Evolutionary conservation across 2,888 invertebrate species (phyloP).

Genomic region (Drosophila mettleri): DNA sequence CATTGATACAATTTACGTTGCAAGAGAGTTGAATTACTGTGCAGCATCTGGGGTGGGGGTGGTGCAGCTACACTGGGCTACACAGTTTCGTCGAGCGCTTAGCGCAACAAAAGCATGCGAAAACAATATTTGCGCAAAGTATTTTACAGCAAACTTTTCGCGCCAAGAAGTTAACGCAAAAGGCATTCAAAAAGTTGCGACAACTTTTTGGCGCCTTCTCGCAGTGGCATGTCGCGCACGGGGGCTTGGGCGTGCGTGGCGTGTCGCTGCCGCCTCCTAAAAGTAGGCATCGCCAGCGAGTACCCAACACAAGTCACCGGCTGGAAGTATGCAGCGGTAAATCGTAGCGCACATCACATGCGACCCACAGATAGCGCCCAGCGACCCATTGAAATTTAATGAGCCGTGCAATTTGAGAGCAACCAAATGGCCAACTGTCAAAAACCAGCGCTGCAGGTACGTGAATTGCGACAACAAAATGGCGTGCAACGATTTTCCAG

Average conservation of each 20-base stretch:
- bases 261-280: constrained; percentile 29
- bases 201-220: constrained; percentile 60
- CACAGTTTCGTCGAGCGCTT: constrained; percentile 57
- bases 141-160: constrained; percentile 75
- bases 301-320: constrained; percentile 22
- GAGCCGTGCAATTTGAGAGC: constrained; percentile 63
- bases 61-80: constrained; percentile 6
- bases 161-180: constrained; percentile 74
- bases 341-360: constrained; percentile 23
- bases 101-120: constrained; percentile 75
- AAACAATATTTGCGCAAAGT: constrained; percentile 79
- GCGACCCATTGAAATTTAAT: constrained; percentile 59
- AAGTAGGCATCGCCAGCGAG: constrained; percentile 54
- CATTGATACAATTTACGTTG: constrained; percentile 76
- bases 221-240: constrained; percentile 15
- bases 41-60: constrained; percentile 8
- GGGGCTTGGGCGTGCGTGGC: constrained; percentile 23
- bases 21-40: constrained; percentile 43
- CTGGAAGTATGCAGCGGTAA: constrained; percentile 53
- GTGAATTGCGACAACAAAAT: constrained; percentile 59
- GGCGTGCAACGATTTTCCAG: constrained; percentile 56
- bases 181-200: constrained; percentile 76
- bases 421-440: constrained; percentile 66
- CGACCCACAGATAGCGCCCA: constrained; percentile 15
- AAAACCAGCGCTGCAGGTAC: constrained; percentile 48